Evolutionary conservation across 2,797 vertebrate genomes (phyloP).

Genomic region (Esox lucius): DNA sequence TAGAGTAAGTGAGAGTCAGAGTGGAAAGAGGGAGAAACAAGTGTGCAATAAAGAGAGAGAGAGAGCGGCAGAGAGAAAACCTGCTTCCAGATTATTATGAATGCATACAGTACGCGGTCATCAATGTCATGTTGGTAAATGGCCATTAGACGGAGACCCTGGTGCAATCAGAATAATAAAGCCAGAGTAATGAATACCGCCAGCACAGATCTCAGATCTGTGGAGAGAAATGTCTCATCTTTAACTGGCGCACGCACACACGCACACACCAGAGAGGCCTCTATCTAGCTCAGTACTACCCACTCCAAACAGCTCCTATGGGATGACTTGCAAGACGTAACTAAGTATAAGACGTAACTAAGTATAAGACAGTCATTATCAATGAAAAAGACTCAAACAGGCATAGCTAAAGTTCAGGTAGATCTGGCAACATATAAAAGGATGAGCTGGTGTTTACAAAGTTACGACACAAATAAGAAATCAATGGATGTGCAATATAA

Average conservation of each 20-base stretch:
- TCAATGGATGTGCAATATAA: background rate
- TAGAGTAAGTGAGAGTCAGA: background rate
- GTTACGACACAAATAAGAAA: background rate
- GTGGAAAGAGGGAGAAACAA: background rate
- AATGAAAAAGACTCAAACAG: background rate
- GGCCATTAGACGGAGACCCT: slow-evolving; percentile 42
- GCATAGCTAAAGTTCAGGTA: background rate
- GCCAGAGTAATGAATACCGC: slow-evolving; percentile 1
- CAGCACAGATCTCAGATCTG: background rate
- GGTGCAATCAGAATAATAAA: slow-evolving; percentile 40
- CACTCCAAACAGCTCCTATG: background rate
- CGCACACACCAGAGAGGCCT: background rate
- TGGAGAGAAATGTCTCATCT: background rate
- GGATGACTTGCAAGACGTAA: background rate
- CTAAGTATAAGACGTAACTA: background rate
- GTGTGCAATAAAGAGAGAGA: background rate
- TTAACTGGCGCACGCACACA: background rate
- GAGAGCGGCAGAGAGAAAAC: background rate
- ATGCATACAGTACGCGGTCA: slow-evolving; percentile 28
- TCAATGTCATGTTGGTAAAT: slow-evolving; percentile 40
- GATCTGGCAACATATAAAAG: background rate
- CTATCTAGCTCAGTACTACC: background rate
- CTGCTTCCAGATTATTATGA: slow-evolving; percentile 7
- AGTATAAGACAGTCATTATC: too few species aligned
- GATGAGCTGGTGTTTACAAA: background rate